Percentiles rank a stretch among this genome's conserved stretches.
Conservation (phyloP, 1,140 invertebrate species). For the Orussus abietinus region DNA sequence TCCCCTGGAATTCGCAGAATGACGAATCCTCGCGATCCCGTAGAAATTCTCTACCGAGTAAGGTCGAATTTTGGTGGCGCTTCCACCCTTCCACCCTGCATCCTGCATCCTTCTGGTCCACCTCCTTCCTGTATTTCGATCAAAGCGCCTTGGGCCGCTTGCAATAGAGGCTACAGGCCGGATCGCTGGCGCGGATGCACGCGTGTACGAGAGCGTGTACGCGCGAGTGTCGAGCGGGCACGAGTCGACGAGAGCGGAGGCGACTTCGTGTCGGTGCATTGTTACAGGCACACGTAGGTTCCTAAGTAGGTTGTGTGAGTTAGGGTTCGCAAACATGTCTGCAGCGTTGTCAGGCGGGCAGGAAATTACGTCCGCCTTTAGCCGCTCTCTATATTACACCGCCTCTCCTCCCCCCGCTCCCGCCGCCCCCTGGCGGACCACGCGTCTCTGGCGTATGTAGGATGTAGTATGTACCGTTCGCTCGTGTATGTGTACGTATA, state of each 20-base stretch:
- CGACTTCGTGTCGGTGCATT: conserved; percentile 30
- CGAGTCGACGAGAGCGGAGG: neutral
- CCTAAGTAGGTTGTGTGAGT: conserved; percentile 37
- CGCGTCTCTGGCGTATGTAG: too few relatives aligned
- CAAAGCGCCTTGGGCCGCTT: conserved; percentile 27
- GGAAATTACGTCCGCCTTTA: conserved; percentile 56
- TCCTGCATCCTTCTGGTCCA: conserved; percentile 7
- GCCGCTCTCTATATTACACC: conserved; percentile 49
- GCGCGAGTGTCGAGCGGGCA: neutral
- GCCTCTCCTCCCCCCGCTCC: conserved; percentile 17
- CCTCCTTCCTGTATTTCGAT: conserved; percentile 24
- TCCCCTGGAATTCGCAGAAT: too few relatives aligned
- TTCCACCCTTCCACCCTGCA: too few relatives aligned
- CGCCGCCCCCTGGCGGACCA: too few relatives aligned
- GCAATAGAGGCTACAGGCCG: conserved; percentile 22
- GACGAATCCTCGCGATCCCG: too few relatives aligned
- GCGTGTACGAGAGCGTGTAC: neutral
- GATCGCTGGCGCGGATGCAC: conserved; percentile 11
- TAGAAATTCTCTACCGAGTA: too few relatives aligned
- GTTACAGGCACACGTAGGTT: conserved; percentile 35
- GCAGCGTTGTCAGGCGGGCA: conserved; percentile 52
- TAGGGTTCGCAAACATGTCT: conserved; percentile 49
- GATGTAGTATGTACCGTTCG: too few relatives aligned
- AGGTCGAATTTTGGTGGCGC: too few relatives aligned
- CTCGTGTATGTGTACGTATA: too few relatives aligned